phyloP scores from a whole-genome alignment of 2,113 vertebrate species.

The Hippoglossus stenolepis region DNA sequence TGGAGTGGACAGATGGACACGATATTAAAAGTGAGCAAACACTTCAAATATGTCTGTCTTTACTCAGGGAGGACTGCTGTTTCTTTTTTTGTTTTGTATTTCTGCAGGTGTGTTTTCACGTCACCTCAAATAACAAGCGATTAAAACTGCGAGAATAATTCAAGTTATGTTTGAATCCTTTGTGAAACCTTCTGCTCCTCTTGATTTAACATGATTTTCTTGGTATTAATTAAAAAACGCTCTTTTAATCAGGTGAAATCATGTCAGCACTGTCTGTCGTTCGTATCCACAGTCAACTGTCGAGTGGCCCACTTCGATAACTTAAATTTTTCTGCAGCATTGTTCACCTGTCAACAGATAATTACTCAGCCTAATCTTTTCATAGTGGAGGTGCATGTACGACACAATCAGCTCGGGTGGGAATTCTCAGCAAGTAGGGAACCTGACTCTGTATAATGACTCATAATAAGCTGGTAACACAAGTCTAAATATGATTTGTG shows the following conservation, averaged over 20 bases:
- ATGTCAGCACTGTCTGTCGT: slow-evolving; percentile 52
- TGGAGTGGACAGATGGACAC: slow-evolving; percentile 64
- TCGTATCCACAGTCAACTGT: slow-evolving; percentile 71
- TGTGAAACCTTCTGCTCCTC: neutral
- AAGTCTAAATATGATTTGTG: slow-evolving; percentile 91
- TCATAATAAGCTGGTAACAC: slow-evolving; percentile 85
- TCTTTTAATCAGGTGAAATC: slow-evolving; percentile 51
- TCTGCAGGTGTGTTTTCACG: neutral
- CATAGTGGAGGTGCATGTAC: slow-evolving; percentile 74
- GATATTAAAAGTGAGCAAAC: slow-evolving; percentile 74
- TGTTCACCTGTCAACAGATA: slow-evolving; percentile 79
- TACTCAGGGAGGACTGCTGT: slow-evolving; percentile 10
- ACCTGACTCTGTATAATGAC: slow-evolving; percentile 87
- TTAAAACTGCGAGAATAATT: neutral
- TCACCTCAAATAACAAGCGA: neutral
- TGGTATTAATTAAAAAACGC: slow-evolving; percentile 37
- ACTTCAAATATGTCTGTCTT: slow-evolving; percentile 43
- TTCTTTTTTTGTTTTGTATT: slow-evolving; percentile 1
- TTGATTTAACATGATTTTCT: slow-evolving; percentile 13
- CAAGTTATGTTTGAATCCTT: neutral
- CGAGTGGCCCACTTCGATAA: slow-evolving; percentile 76
- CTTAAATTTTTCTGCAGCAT: slow-evolving; percentile 73
- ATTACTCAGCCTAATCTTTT: slow-evolving; percentile 78
- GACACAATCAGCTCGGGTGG: slow-evolving; percentile 77
- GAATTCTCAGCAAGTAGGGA: slow-evolving; percentile 82